Base-by-base conservation (phyloP, 2,888 invertebrate genomes). In the Melanostoma mellinum region DNA sequence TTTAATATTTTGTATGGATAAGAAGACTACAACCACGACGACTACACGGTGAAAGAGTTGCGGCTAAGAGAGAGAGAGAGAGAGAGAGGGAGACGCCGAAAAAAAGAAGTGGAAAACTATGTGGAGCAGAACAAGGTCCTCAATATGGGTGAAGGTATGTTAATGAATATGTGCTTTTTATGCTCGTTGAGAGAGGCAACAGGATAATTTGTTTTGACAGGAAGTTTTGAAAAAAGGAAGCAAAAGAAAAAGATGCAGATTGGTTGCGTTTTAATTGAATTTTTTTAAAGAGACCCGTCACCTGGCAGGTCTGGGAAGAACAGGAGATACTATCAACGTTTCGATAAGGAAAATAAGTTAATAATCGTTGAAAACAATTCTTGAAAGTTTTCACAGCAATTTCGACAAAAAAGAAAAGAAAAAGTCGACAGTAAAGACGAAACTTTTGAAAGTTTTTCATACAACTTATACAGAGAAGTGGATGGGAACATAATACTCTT, bases 1-100 rank as follows among this genome's bases (percentile, higher is more conserved):
- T 85, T 80, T 85, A 85, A 85, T 85, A 85, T 85, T 85, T 85
- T 80, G 76, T 69, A 63, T 33, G 9, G 38, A 69, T 46, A 55
- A 20, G 20, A 20, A 20, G 20, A 20, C 72, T 44, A 36, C 53
- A 50, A 71, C 46, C 53, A 65, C n/a, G 42, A 40, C 38, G 58
- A 52, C 30, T 30, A 63, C 48, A 9, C 10, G 52, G 4, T 52
- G 58, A n/a, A 42, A 63, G 63, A 63, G 63, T 50, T 63, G n/a
- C 30, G 9, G 48, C n/a, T n/a, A 50, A 9, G 30, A 4, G 9
- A 40, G 2, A 32, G 0, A 52, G 46, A 9, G 38, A 52, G 20
- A 60, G 9, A 10, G 35, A 42, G 42, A 46, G 30, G n/a, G n/a
- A n/a, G 20, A 20, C 20, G 20, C 20, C 1, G 10, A 40, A 65